Conservation (phyloP, 2,113 vertebrate species). For the Phalacrocorax carbo region DNA sequence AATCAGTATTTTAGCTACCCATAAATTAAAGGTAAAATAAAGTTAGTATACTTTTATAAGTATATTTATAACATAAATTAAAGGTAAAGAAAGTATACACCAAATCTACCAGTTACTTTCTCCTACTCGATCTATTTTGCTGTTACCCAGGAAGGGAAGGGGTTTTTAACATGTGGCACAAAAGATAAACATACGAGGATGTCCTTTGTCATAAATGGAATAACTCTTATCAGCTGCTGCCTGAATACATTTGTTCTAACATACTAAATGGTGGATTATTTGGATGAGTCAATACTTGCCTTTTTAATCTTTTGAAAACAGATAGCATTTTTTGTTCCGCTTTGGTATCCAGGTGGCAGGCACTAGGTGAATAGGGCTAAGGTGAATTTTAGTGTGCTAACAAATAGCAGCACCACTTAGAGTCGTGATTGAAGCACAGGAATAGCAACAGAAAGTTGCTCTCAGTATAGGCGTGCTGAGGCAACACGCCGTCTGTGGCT, state of each 20-base stretch:
- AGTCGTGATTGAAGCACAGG: not conserved
- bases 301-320: not conserved
- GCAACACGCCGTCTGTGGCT: fast-evolving
- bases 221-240: not conserved
- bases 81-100: not conserved
- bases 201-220: not conserved
- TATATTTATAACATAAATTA: fast-evolving
- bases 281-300: not conserved
- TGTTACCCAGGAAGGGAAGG: not conserved
- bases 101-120: not conserved
- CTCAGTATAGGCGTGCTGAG: not conserved
- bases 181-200: not conserved
- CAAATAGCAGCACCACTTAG: not conserved
- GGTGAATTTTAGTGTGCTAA: not conserved
- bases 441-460: not conserved
- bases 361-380: no score
- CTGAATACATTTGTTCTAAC: not conserved
- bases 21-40: not conserved
- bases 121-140: not conserved
- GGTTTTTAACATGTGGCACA: not conserved
- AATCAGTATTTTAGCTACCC: fast-evolving
- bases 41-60: not conserved
- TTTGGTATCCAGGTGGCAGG: not conserved
- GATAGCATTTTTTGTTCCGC: not conserved
- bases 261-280: fast-evolving